Base-by-base conservation (phyloP, 2,888 invertebrate genomes). In the Omphaloscelis lunosa region DNA sequence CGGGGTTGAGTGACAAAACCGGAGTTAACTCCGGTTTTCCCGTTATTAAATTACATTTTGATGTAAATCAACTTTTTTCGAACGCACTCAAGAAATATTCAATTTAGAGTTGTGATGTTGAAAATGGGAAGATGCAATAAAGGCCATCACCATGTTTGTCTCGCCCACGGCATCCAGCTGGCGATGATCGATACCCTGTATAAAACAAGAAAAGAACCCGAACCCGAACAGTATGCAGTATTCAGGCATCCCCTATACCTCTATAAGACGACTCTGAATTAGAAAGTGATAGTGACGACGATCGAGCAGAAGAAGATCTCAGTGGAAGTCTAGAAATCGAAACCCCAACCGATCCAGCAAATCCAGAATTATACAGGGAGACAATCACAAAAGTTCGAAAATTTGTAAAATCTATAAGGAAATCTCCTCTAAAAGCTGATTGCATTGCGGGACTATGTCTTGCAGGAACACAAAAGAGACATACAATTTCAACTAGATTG, bases 401-500 rank as follows among this genome's bases (percentile, higher is more conserved):
- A 15, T 5, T 48, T 0, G 48, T 48, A 15, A 48, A 15, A 15
- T 48, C 48, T 48, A 20, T 58, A 69, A 69, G 11, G 8, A 69
- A 69, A 9, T 69, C 69, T 4, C 69, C 53, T 6, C 69, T 56
- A 39, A 69, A 58, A 69, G 56, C 69, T 12, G 69, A 69, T 20
- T 20, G 6, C 20, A 8, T 9, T 69, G 5, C 39, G 41, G 1
- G 20, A 41, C 4, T 69, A 69, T 20, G 69, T 69, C 17, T 1
- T 5, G 8, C 1, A 17, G 7, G 69, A 56, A 58, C 56, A 56
- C 41, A 1, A 2, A 2, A 69, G 39, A 5, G 69, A 71, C 51
- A 51, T 73, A 59, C 73, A 73, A 5, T 1, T 72, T 0, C 71
- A 72, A 29, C 67, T 76, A 34, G 76, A 76, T 12, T 77, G 76